phyloP scores from a whole-genome alignment of 2,888 invertebrate genomes.

The Hedya salicella region DNA sequence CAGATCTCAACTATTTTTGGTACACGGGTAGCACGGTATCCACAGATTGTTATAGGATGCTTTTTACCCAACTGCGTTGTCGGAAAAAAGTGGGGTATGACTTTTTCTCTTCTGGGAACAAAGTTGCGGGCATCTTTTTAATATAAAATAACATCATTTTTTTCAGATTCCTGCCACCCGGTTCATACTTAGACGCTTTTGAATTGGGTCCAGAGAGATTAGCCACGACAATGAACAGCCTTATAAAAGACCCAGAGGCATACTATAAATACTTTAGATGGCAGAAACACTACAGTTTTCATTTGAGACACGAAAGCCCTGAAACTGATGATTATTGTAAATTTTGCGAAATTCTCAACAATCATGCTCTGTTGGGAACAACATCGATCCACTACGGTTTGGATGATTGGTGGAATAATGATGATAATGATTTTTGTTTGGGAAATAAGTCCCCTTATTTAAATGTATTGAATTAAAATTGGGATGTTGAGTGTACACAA shows the following conservation, averaged over 20 bases:
- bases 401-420: slow-evolving; percentile 41
- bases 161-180: slow-evolving; percentile 58
- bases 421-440: background rate
- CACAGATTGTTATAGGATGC: no score
- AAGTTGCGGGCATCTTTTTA: background rate
- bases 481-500: no score
- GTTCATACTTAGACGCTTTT: slow-evolving; percentile 52
- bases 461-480: no score
- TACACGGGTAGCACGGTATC: no score
- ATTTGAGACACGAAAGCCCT: slow-evolving; percentile 47
- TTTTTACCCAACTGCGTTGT: no score
- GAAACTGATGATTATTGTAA: slow-evolving; percentile 55
- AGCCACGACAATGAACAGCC: slow-evolving; percentile 51
- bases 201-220: slow-evolving; percentile 47
- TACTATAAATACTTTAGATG: slow-evolving; percentile 55
- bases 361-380: slow-evolving; percentile 34
- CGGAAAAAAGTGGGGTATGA: no score
- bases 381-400: slow-evolving; percentile 34
- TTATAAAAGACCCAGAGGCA: slow-evolving; percentile 49
- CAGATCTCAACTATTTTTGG: no score
- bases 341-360: slow-evolving; percentile 52
- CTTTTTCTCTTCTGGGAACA: no score
- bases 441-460: no score
- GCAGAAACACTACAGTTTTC: slow-evolving; percentile 54
- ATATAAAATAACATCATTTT: background rate